Conservation (phyloP, 2,888 invertebrate genomes). For the Coelopa pilipes region DNA sequence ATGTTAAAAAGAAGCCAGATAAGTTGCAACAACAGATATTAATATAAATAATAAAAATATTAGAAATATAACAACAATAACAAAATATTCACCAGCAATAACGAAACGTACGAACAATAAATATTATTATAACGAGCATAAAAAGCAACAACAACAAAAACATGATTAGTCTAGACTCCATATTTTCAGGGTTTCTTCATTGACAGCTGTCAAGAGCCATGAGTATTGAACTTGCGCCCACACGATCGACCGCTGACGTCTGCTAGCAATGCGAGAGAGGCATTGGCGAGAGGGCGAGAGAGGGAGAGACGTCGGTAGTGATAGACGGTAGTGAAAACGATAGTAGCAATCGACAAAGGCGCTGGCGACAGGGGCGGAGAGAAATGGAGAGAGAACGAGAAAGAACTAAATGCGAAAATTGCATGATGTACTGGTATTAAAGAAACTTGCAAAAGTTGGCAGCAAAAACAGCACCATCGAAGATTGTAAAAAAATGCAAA, state of each 20-base stretch:
- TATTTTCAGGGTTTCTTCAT: constrained; percentile 25
- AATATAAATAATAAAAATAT: not conserved
- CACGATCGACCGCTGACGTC: not conserved
- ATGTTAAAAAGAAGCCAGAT: not conserved
- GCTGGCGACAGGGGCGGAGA: too few relatives aligned
- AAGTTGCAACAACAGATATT: not conserved
- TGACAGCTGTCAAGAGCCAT: constrained; percentile 8
- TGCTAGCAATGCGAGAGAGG: not conserved
- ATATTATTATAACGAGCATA: too few relatives aligned
- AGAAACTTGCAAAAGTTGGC: not conserved
- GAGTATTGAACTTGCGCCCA: constrained; percentile 23
- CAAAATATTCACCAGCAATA: too few relatives aligned
- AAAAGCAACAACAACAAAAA: not conserved
- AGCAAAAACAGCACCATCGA: not conserved
- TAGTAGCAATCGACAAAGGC: too few relatives aligned
- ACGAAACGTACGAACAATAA: too few relatives aligned
- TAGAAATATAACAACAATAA: too few relatives aligned
- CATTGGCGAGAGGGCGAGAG: not conserved
- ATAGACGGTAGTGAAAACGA: too few relatives aligned
- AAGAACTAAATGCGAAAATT: too few relatives aligned
- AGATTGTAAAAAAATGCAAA: not conserved
- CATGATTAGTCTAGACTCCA: not conserved
- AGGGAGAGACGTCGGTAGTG: too few relatives aligned
- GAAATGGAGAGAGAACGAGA: too few relatives aligned
- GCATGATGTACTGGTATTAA: not conserved